These are phyloP conservation scores for Pogonus chalceus DNA, from an alignment of 1,140 invertebrate genomes.

Conservation along the genomic window DNA sequence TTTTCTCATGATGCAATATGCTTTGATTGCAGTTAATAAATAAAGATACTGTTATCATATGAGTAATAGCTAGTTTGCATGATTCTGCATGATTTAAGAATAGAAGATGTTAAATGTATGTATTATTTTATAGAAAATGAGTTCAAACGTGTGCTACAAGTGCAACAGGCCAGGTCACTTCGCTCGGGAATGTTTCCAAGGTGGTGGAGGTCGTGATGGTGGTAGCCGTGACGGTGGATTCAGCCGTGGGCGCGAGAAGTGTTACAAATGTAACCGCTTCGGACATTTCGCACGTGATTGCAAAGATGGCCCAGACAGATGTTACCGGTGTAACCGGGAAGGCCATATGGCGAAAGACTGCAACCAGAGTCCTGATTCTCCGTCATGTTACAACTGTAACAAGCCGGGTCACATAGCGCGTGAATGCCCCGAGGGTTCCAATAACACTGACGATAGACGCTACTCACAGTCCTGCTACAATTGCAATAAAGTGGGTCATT, in stretches of 20 bases:
- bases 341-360: constrained; percentile 88
- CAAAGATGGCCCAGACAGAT: constrained; percentile 74
- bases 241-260: constrained; percentile 62
- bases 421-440: constrained; percentile 59
- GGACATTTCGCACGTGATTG: constrained; percentile 90
- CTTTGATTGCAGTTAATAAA: too few relatives aligned
- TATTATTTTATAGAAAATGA: constrained; percentile 46
- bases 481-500: constrained; percentile 80
- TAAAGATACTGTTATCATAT: too few relatives aligned
- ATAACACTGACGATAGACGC: constrained; percentile 37
- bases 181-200: constrained; percentile 71
- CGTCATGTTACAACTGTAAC: constrained; percentile 81
- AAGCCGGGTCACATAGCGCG: constrained; percentile 81
- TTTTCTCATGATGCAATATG: too few relatives aligned
- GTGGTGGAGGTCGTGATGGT: constrained; percentile 43
- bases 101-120: too few relatives aligned
- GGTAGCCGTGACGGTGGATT: constrained; percentile 39
- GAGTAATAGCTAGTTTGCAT: too few relatives aligned
- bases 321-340: constrained; percentile 73
- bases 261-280: constrained; percentile 90
- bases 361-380: constrained; percentile 64
- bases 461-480: constrained; percentile 67
- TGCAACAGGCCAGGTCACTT: constrained; percentile 81
- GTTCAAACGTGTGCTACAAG: constrained; percentile 76
- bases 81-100: too few relatives aligned